Conservation (phyloP, 2,888 invertebrate species). For the Conistra vaccinii region DNA sequence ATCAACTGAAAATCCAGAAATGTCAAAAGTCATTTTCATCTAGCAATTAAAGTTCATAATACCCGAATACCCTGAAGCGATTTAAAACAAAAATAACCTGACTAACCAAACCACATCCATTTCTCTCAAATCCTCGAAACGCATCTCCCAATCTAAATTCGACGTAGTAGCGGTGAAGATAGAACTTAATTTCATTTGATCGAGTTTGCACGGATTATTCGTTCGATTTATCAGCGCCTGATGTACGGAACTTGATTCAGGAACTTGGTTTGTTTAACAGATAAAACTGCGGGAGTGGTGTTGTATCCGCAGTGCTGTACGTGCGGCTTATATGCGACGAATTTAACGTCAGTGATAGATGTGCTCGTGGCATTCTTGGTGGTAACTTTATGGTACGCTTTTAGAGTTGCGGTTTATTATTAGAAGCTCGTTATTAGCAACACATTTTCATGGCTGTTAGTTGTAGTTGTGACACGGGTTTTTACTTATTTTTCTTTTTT, state of each 20-base stretch:
- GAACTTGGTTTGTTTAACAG: constrained; percentile 76
- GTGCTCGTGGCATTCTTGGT: background rate
- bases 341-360: constrained; percentile 42
- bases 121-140: constrained; percentile 28
- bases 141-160: constrained; percentile 38
- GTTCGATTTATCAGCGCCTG: constrained; percentile 66
- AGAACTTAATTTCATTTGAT: constrained; percentile 60
- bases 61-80: constrained; percentile 15
- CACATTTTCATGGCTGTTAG: background rate
- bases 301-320: constrained; percentile 67
- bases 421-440: background rate
- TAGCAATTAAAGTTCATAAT: constrained; percentile 37
- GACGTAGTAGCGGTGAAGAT: constrained; percentile 31
- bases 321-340: constrained; percentile 65
- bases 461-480: background rate
- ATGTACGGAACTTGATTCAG: constrained; percentile 69
- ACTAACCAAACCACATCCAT: constrained; percentile 48
- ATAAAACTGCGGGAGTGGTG: constrained; percentile 71
- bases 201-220: constrained; percentile 56
- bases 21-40: background rate
- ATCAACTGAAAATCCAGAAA: background rate
- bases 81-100: constrained; percentile 55
- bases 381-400: background rate
- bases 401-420: background rate
- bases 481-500: too few relatives aligned